A percentile compares a stretch with the other conserved stretches of the same genome.
These are phyloP conservation scores for Rissa tridactyla DNA, from an alignment of 2,113 vertebrate genomes.

Conservation along the genomic window DNA sequence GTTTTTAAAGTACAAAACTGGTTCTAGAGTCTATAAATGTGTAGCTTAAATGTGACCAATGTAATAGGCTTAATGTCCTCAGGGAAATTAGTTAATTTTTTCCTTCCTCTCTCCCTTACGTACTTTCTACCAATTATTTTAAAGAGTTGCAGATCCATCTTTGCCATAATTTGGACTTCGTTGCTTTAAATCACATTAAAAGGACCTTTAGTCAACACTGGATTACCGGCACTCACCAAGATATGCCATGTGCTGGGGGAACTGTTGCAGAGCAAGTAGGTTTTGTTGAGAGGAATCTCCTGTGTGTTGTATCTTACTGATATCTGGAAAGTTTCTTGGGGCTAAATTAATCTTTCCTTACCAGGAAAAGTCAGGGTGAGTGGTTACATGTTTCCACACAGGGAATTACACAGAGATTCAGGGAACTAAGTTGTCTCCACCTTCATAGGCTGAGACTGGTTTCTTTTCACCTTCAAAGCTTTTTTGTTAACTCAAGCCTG, in stretches of 20 bases:
- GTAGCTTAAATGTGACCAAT: neutral
- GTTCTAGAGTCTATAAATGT: neutral
- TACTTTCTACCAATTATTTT: neutral
- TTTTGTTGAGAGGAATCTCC: neutral
- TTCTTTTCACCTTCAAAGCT: neutral
- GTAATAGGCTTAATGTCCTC: neutral
- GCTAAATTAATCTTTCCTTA: neutral
- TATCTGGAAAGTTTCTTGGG: neutral
- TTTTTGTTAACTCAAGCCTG: neutral
- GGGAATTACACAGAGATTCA: neutral
- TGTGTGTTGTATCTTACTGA: neutral
- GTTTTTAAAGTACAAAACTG: neutral
- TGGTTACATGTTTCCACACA: rapidly evolving
- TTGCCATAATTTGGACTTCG: neutral
- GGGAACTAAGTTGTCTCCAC: neutral
- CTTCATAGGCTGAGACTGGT: neutral
- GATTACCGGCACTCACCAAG: neutral
- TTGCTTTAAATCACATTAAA: neutral
- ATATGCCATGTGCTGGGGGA: neutral
- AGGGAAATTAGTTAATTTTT: neutral
- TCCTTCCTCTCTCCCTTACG: neutral
- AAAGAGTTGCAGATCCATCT: neutral
- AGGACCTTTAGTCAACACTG: neutral
- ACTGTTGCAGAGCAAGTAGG: neutral
- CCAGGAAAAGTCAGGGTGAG: neutral